These are phyloP conservation scores for Parauchenoglanis punctatus DNA, from an alignment of 2,797 vertebrate species.

Conservation along the genomic window DNA sequence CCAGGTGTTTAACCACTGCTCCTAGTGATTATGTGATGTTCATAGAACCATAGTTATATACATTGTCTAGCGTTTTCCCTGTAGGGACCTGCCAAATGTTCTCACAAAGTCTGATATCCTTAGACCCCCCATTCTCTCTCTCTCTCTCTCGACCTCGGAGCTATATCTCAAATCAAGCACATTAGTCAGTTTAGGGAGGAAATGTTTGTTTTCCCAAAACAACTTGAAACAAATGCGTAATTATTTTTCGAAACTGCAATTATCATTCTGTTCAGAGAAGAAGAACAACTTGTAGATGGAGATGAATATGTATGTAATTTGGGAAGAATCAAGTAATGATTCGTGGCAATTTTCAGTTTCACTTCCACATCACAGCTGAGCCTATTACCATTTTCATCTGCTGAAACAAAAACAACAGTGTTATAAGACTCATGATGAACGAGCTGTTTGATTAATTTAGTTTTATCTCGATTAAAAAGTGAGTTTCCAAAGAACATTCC, in stretches of 20 bases:
- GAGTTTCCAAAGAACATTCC: neutral
- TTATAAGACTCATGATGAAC: neutral
- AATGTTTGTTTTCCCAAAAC: constrained; percentile 24
- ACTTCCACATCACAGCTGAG: constrained; percentile 8
- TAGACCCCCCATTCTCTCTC: neutral
- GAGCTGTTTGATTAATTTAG: neutral
- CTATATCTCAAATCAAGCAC: constrained; percentile 33
- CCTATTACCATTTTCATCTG: constrained; percentile 2
- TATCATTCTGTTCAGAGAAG: constrained; percentile 12
- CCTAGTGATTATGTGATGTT: neutral
- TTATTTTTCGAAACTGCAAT: constrained; percentile 37
- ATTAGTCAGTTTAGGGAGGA: constrained; percentile 13
- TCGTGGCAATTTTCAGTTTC: constrained; percentile 1
- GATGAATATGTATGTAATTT: constrained; percentile 48
- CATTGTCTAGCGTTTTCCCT: neutral
- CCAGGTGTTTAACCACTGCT: neutral
- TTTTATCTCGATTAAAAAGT: neutral
- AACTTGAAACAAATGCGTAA: constrained; percentile 24
- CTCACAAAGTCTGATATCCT: neutral
- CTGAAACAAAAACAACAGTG: constrained; percentile 3
- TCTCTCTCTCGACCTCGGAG: neutral
- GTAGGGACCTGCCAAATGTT: neutral
- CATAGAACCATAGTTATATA: neutral
- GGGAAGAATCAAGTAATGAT: constrained; percentile 31
- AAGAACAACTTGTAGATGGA: neutral